Conservation (phyloP, 2,113 vertebrate genomes). For the Ardeotis arabs region DNA sequence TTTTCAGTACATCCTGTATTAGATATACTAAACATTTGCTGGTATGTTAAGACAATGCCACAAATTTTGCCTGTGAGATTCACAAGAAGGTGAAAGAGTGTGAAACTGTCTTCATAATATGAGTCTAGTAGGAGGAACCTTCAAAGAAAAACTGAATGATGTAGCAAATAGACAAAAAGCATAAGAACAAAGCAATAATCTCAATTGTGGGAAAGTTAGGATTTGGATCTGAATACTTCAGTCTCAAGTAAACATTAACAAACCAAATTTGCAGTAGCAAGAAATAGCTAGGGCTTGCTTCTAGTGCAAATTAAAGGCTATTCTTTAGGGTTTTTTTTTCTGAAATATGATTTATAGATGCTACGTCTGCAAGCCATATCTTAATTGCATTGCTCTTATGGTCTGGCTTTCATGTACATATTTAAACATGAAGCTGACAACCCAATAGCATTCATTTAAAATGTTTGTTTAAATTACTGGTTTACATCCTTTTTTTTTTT, state of each 20-base stretch:
- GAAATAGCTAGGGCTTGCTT: background rate
- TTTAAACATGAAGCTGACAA: background rate
- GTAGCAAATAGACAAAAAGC: background rate
- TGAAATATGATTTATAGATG: background rate
- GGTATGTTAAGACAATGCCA: background rate
- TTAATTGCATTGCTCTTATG: background rate
- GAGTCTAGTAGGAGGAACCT: background rate
- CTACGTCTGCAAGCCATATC: background rate
- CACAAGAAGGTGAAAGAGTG: background rate
- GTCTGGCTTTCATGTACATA: background rate
- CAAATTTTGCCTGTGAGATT: background rate
- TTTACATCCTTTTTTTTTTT: background rate
- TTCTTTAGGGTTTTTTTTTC: background rate
- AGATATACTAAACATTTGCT: background rate
- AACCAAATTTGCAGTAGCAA: background rate
- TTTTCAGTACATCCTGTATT: background rate
- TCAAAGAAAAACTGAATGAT: background rate
- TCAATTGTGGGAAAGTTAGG: background rate
- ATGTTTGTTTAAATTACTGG: background rate
- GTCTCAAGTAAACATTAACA: background rate
- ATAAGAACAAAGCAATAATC: background rate
- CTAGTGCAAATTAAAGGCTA: background rate
- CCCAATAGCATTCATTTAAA: background rate
- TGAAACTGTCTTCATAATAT: background rate
- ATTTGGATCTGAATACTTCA: background rate